These are phyloP conservation scores for Arrhamphus sclerolepis DNA, from an alignment of 2,797 vertebrate species.

Conservation along the genomic window DNA sequence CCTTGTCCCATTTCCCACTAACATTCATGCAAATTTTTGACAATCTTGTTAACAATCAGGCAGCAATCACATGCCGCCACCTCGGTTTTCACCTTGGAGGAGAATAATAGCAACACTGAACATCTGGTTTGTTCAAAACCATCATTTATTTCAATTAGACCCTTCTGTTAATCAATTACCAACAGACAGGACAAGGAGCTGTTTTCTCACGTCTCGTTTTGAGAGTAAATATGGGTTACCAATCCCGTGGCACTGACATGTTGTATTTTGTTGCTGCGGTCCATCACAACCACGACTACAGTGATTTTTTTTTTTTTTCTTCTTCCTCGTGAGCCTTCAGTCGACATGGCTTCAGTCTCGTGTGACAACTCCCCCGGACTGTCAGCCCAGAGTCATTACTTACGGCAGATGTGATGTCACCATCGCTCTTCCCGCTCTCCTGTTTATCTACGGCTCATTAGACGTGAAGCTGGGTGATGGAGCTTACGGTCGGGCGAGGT, in stretches of 20 bases:
- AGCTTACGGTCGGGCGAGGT: conserved; percentile 29
- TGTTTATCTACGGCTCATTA: conserved; percentile 62
- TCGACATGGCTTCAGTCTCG: conserved; percentile 36
- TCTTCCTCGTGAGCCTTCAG: conserved; percentile 5
- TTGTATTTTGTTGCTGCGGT: conserved; percentile 11
- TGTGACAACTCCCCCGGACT: conserved; percentile 28
- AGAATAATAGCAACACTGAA: no score
- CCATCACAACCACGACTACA: not conserved
- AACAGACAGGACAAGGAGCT: not conserved
- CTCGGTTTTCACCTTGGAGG: no score
- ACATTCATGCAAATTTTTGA: no score
- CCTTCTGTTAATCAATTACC: no score
- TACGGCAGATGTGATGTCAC: conserved; percentile 51
- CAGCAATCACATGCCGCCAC: no score
- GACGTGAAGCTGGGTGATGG: conserved; percentile 44
- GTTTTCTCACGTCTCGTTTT: no score
- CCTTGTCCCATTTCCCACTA: no score
- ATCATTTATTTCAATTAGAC: no score
- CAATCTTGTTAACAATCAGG: no score
- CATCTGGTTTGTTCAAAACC: no score
- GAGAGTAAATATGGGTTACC: no score
- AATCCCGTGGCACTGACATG: not conserved
- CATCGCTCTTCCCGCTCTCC: conserved; percentile 28
- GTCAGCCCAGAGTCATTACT: conserved; percentile 52
- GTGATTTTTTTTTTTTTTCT: not conserved